Base-by-base conservation (phyloP, 2,113 vertebrate species). In the Vidua chalybeata region DNA sequence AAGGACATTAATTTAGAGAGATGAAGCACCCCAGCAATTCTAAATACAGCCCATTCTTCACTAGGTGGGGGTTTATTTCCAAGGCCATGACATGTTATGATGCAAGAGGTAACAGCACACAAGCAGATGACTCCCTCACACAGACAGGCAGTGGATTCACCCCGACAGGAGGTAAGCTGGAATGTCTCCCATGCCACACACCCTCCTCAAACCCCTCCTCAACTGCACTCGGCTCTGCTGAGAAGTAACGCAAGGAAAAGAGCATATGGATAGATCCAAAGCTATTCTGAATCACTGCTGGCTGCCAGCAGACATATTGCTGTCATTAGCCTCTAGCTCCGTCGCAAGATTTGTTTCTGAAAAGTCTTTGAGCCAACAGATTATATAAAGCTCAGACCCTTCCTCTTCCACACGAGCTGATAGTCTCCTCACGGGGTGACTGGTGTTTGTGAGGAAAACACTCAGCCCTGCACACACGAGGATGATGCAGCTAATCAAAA, bases 241-340 rank as follows among this genome's bases (percentile, higher is more conserved):
- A 37, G 61, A 13, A 88, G 67, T 0, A 73, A 68, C 1, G 33
- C 67, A 22, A 48, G 7, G 23, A 41, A 24, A 92, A n/a, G 77
- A 93, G 68, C 86, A 71, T 22, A 77, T 11, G 87, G 87, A 33
- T 3, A 8, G 72, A 86, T 63, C 51, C 89, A 20, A 77, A 90
- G 83, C 54, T 43, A 33, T 18, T 58, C 75, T 4, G 46, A 56
- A 18, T 61, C 51, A 8, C 79, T 6, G 78, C 89, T 84, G 88
- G 56, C 72, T 48, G 86, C 92, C 91, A 86, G 79, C 89, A 90
- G 77, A 76, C 69, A n/a, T 73, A 64, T 54, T 69, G 72, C 92
- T 90, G 89, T 58, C 85, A 86, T 90, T 80, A 88, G 91, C 88
- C 90, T 55, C 80, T 10, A 86, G 85, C 83, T 76, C 79, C 12